Base-by-base conservation (phyloP, 2,888 invertebrate species). In the Coelinius sp. region DNA sequence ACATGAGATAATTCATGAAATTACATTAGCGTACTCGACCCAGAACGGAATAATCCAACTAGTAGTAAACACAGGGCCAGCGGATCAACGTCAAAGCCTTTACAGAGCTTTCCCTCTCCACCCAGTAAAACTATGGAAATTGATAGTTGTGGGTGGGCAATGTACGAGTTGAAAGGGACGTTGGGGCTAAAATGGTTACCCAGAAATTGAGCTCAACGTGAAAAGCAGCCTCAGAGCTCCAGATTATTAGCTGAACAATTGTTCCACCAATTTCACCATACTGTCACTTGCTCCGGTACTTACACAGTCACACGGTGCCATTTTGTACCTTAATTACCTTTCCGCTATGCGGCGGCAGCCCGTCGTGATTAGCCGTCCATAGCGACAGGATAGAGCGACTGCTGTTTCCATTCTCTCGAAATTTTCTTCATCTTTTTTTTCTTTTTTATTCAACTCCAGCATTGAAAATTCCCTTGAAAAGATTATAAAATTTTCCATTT, bases 221-320 rank as follows among this genome's bases (percentile, higher is more conserved):
- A 35, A 63, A 69, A 22, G 17, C 14, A 25, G n/a, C n/a, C n/a
- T 27, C 25, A 31, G 41, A 64, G 41, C 63, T 22, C 31, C 20
- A 17, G 70, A 66, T 71, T 66, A 71, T 71, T 71, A 71, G 66
- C 31, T 20, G 24, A 71, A 71, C 66, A 71, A 71, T 71, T 59
- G 59, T 59, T 59, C 70, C 41, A 59, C 59, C 27, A 71, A 71
- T 71, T 71, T 66, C 66, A 27, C 56, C 41, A 22, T 27, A 44
- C 38, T n/a, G 46, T 49, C 25, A 44, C 24, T 38, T 20, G 70
- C 27, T 65, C 41, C 22, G 12, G 38, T 20, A 52, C 49, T 64
- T 49, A 27, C 25, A 63, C 41, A 49, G 35, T 64, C 38, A 63
- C 52, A 70, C 31, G 22, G 12, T 38, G 38, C 64, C 64, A 64